Evolutionary conservation across 2,113 vertebrate genomes (phyloP).

Genomic region (Isichthys henryi): DNA sequence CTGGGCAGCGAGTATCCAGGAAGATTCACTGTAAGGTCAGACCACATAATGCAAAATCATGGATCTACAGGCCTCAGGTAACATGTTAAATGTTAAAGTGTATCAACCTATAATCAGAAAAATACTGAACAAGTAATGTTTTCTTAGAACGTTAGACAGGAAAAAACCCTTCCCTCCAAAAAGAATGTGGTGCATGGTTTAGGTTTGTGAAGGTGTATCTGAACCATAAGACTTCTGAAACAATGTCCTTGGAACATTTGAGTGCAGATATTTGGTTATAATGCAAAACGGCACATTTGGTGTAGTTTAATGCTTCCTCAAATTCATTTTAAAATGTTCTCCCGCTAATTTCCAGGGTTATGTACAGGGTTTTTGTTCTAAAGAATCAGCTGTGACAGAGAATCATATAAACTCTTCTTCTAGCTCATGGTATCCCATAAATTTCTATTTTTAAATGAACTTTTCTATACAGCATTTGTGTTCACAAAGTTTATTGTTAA

Average conservation of each 20-base stretch:
- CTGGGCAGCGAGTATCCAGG: neutral
- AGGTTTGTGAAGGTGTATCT: neutral
- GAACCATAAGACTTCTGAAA: too few species aligned
- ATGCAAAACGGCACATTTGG: neutral
- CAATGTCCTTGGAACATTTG: neutral
- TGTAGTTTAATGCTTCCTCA: neutral
- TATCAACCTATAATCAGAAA: neutral
- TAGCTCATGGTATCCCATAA: neutral
- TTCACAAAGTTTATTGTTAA: slow-evolving; percentile 23
- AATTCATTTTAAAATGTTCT: too few species aligned
- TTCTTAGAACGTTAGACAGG: neutral
- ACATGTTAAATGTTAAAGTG: neutral
- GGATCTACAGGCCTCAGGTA: neutral
- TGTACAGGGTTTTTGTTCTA: neutral
- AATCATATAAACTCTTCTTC: neutral
- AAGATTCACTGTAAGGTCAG: neutral
- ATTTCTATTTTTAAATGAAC: neutral
- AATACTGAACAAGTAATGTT: neutral
- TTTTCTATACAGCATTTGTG: neutral
- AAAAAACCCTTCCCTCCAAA: neutral
- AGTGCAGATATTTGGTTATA: neutral
- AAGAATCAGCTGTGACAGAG: neutral
- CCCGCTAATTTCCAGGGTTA: neutral
- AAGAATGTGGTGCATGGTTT: neutral
- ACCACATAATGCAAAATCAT: neutral